A percentile compares a stretch with the other conserved stretches of the same genome.
Conservation (phyloP, 2,113 vertebrate genomes). For the Phalacrocorax carbo region DNA sequence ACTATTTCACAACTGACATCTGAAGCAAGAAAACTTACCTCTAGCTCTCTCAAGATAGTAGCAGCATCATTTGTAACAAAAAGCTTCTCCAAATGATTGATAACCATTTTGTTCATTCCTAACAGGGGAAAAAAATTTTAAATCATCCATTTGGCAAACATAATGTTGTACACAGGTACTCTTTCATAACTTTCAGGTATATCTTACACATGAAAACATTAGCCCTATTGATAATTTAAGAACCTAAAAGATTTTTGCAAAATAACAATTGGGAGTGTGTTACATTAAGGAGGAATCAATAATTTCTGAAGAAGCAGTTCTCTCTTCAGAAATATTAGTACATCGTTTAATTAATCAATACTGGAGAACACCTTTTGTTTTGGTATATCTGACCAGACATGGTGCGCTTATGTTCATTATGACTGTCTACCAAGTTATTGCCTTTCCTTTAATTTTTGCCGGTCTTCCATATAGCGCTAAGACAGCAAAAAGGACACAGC, state of each 20-base stretch:
- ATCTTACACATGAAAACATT: neutral
- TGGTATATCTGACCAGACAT: neutral
- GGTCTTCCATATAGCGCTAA: neutral
- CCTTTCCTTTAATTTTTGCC: neutral
- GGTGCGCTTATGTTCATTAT: neutral
- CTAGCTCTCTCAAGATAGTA: conserved; percentile 93
- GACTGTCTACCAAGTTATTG: neutral
- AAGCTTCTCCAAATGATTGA: conserved; percentile 97
- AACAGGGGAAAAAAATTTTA: neutral
- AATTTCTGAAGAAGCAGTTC: neutral
- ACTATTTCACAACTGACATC: neutral
- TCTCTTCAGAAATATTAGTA: neutral
- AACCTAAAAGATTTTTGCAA: neutral
- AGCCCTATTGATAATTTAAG: neutral
- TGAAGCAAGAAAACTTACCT: conserved; percentile 74
- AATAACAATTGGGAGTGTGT: neutral
- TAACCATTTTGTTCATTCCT: conserved; percentile 99
- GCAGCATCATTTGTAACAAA: conserved; percentile 98
- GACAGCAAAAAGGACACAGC: neutral
- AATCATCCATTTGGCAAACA: neutral
- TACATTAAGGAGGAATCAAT: neutral
- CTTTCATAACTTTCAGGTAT: neutral
- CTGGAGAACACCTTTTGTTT: neutral
- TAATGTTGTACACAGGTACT: neutral
- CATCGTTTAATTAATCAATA: neutral